Conservation (phyloP, 2,113 vertebrate species). For the Galeopterus variegatus region DNA sequence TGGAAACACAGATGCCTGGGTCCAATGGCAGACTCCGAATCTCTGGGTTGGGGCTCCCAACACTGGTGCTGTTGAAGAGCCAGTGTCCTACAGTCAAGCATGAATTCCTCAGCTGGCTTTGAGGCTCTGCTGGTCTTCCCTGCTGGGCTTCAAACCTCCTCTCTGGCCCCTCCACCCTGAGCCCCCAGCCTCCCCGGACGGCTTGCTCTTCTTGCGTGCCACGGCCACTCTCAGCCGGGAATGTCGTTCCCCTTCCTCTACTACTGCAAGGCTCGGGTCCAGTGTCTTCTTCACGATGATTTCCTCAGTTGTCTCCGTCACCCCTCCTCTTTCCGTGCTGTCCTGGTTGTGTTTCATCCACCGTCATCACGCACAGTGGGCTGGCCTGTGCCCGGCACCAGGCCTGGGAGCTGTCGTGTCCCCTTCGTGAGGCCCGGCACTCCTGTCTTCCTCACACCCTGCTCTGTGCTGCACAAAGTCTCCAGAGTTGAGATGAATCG, state of each 20-base stretch:
- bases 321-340: neutral
- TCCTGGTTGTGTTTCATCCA: neutral
- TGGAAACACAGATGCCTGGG: neutral
- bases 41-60: neutral
- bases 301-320: neutral
- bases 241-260: neutral
- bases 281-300: neutral
- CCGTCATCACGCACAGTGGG: neutral
- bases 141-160: neutral
- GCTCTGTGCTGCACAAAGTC: neutral
- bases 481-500: neutral
- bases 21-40: neutral
- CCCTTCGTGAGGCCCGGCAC: fast-evolving
- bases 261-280: neutral
- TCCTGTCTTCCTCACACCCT: neutral
- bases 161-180: too few relatives aligned
- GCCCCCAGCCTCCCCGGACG: neutral
- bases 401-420: neutral
- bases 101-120: fast-evolving
- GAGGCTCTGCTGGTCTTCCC: neutral
- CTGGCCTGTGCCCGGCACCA: neutral
- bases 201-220: neutral
- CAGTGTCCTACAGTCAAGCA: fast-evolving
- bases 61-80: neutral
- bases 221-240: neutral